Conservation (phyloP, 2,888 invertebrate species). For the Melanotus villosus region DNA sequence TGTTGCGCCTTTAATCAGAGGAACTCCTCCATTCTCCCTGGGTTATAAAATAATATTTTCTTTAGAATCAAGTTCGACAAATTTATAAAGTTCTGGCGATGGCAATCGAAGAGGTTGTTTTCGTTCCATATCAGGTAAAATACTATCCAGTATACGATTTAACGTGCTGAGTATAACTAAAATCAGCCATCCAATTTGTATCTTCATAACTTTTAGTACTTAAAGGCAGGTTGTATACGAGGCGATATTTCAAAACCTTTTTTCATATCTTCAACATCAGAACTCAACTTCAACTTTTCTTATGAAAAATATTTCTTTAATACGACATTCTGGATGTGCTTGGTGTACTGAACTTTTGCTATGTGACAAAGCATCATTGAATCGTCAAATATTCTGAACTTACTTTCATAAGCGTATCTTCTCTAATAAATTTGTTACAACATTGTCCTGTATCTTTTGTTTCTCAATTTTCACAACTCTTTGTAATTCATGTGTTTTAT, state of each 20-base stretch:
- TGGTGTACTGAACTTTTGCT: conserved; percentile 69
- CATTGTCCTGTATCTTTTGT: conserved; percentile 91
- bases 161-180: conserved; percentile 97
- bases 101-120: conserved; percentile 94
- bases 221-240: conserved; percentile 79
- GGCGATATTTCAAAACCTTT: conserved; percentile 86
- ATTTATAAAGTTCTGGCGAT: conserved; percentile 87
- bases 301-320: conserved; percentile 92
- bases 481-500: conserved; percentile 92
- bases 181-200: conserved; percentile 98
- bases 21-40: conserved; percentile 85
- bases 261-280: conserved; percentile 83
- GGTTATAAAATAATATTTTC: conserved; percentile 95
- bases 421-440: conserved; percentile 95
- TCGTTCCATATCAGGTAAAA: conserved; percentile 92
- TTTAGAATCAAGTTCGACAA: conserved; percentile 91
- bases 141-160: conserved; percentile 85
- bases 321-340: conserved; percentile 63
- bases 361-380: conserved; percentile 86
- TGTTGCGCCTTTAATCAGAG: conserved; percentile 96
- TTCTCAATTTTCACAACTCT: conserved; percentile 95
- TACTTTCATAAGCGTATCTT: conserved; percentile 85
- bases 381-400: conserved; percentile 93
- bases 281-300: conserved; percentile 90
- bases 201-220: conserved; percentile 82